phyloP scores from a whole-genome alignment of 2,888 invertebrate genomes.

The Amaurobius ferox region DNA sequence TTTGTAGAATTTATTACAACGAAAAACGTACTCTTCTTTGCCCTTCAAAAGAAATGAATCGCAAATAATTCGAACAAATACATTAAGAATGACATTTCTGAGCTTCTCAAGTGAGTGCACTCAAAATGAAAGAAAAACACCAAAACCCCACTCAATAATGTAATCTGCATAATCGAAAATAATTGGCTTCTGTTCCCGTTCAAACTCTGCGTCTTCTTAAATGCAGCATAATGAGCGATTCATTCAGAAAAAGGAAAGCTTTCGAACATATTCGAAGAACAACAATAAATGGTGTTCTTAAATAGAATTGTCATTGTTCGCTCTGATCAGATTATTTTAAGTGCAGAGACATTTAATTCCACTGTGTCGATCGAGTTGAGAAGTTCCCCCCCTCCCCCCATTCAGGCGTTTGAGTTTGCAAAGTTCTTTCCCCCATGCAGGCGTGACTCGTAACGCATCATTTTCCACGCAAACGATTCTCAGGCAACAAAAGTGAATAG shows the following conservation, averaged over 20 bases:
- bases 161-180: slow-evolving; percentile 8
- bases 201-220: background rate
- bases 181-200: background rate
- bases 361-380: background rate
- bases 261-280: background rate
- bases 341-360: background rate
- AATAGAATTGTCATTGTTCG: background rate
- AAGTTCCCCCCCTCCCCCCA: too few species aligned
- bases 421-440: background rate
- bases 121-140: background rate
- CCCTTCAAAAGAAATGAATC: background rate
- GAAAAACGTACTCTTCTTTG: background rate
- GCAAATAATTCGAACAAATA: background rate
- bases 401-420: too few species aligned
- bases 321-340: background rate
- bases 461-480: background rate
- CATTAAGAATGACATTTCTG: background rate
- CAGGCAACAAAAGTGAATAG: too few species aligned
- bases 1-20: too few species aligned
- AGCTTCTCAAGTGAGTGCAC: background rate
- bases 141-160: background rate
- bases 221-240: background rate
- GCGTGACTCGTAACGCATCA: background rate
- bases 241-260: background rate
- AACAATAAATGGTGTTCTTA: slow-evolving; percentile 3